Conservation (phyloP, 2,113 vertebrate species). For the Cranoglanis bouderius region DNA sequence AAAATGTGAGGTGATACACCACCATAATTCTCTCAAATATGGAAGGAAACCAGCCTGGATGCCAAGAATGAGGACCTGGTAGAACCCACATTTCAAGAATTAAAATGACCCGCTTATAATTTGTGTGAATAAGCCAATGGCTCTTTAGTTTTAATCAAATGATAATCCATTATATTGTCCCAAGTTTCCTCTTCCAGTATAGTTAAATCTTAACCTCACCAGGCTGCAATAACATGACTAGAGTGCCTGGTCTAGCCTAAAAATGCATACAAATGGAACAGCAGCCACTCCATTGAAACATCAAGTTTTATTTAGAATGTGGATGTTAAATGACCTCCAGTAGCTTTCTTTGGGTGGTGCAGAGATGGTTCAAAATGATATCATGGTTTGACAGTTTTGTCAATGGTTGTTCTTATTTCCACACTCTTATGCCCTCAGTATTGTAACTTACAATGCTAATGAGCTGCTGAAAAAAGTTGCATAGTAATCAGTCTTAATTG, state of each 20-base stretch:
- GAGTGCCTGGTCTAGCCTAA: conserved; percentile 27
- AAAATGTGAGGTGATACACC: not conserved
- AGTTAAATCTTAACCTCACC: not conserved
- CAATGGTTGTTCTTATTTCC: conserved; percentile 8
- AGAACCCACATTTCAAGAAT: not conserved
- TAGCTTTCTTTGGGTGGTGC: not conserved
- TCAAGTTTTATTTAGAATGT: not conserved
- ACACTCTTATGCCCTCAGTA: not conserved
- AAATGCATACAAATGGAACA: not conserved
- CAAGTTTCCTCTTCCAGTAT: not conserved
- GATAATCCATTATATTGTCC: no score
- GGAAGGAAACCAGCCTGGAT: not conserved
- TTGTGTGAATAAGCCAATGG: not conserved
- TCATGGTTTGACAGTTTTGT: conserved; percentile 18
- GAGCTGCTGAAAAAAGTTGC: conserved; percentile 23
- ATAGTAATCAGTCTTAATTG: conserved; percentile 20
- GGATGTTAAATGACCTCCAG: conserved; percentile 1
- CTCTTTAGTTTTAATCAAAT: no score
- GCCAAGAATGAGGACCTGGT: not conserved
- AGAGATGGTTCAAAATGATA: not conserved
- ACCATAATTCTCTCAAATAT: not conserved
- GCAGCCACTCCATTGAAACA: not conserved
- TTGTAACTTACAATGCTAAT: conserved; percentile 7
- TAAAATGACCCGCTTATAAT: not conserved
- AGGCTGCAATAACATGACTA: conserved; percentile 38